A percentile compares a stretch with the other conserved stretches of the same genome.
phyloP scores from a whole-genome alignment of 2,113 vertebrate species.

The Epinephelus lanceolatus region DNA sequence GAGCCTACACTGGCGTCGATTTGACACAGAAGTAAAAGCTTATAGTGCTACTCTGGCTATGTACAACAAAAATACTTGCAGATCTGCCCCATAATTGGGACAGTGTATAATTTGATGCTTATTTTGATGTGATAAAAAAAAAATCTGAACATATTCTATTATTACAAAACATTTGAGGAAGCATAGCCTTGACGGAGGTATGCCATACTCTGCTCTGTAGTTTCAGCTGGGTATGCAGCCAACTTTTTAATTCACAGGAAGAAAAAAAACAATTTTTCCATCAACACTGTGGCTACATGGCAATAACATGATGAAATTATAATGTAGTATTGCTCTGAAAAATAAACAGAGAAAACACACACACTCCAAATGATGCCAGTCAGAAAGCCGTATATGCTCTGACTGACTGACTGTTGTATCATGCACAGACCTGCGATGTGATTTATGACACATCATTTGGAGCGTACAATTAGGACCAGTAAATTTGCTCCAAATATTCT shows the following conservation, averaged over 20 bases:
- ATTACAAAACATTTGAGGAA: slow-evolving; percentile 7
- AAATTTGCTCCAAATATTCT: slow-evolving; percentile 60
- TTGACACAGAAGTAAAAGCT: too few species aligned
- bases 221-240: slow-evolving; percentile 9
- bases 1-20: too few species aligned
- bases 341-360: slow-evolving; percentile 56
- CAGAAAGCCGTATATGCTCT: slow-evolving; percentile 8
- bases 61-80: not conserved
- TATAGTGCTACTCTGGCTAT: too few species aligned
- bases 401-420: slow-evolving; percentile 32
- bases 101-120: not conserved
- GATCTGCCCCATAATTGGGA: not conserved
- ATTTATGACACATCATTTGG: slow-evolving; percentile 71
- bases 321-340: slow-evolving; percentile 46
- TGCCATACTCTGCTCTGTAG: not conserved
- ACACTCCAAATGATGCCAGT: slow-evolving; percentile 50
- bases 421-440: slow-evolving; percentile 33
- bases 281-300: slow-evolving; percentile 44
- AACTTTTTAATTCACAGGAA: slow-evolving; percentile 40
- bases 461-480: slow-evolving; percentile 69
- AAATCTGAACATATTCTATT: not conserved
- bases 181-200: not conserved
- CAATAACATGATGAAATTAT: slow-evolving; percentile 56
- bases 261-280: slow-evolving; percentile 24
- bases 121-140: not conserved